These are phyloP conservation scores for Echiichthys vipera DNA, from an alignment of 2,797 vertebrate genomes.

Conservation along the genomic window DNA sequence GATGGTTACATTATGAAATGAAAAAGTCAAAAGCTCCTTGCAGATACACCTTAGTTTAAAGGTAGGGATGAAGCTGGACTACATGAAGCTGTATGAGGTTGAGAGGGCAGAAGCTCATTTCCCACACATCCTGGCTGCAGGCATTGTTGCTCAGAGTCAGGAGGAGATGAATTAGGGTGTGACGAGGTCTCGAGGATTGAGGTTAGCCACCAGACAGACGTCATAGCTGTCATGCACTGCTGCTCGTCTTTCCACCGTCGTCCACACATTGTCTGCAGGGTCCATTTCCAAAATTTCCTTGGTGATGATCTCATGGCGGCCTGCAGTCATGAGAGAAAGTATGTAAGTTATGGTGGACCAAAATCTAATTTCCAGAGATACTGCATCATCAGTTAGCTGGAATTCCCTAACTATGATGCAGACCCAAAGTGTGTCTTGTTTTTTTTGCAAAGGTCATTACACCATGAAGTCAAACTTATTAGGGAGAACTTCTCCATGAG, in stretches of 20 bases:
- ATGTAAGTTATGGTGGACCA: constrained; percentile 15
- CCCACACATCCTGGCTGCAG: neutral
- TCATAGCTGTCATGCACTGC: constrained; percentile 92
- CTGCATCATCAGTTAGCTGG: constrained; percentile 12
- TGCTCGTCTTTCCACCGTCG: constrained; percentile 84
- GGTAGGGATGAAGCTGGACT: no score
- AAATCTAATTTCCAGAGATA: constrained; percentile 42
- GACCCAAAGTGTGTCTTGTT: neutral
- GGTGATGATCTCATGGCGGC: constrained; percentile 91
- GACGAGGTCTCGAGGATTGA: constrained; percentile 91
- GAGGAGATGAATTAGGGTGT: constrained; percentile 74
- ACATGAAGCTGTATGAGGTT: no score
- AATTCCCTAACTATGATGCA: constrained; percentile 13
- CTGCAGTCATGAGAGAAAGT: constrained; percentile 80
- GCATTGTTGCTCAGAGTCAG: constrained; percentile 32
- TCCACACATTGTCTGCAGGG: constrained; percentile 90
- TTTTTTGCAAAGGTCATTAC: neutral
- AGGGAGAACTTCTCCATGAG: neutral
- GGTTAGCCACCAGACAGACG: constrained; percentile 90
- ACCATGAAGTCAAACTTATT: neutral
- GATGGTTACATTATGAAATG: neutral
- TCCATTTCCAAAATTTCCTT: constrained; percentile 92
- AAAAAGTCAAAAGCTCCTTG: neutral
- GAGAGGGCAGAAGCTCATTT: neutral
- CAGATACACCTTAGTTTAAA: neutral